phyloP scores from a whole-genome alignment of 2,888 invertebrate species.

The Acronicta leporina region DNA sequence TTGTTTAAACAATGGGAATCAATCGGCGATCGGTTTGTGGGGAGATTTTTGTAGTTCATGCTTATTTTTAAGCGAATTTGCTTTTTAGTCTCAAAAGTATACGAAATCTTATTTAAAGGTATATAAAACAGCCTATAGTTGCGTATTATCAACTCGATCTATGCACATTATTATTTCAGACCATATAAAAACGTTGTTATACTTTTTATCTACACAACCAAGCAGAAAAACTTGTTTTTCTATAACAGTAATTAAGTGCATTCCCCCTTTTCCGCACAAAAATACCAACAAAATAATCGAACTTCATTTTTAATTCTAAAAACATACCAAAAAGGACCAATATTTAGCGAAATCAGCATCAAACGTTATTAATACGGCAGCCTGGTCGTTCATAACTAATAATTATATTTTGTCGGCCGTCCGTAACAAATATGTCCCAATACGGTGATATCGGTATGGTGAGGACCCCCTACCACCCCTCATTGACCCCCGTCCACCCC shows the following conservation, averaged over 20 bases:
- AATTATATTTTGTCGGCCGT: constrained; percentile 59
- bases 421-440: constrained; percentile 59
- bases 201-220: no score
- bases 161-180: no score
- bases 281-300: not conserved
- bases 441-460: constrained; percentile 56
- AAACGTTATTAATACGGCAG: constrained; percentile 48
- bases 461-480: constrained; percentile 29
- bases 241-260: no score
- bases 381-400: constrained; percentile 52
- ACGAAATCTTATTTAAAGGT: no score
- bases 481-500: constrained; percentile 25
- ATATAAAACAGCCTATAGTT: no score
- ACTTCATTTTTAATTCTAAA: constrained; percentile 5
- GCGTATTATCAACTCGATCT: no score
- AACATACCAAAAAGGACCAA: constrained; percentile 20
- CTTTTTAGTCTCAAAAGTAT: no score
- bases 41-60: constrained; percentile 36
- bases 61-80: constrained; percentile 10
- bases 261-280: no score
- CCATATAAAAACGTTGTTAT: no score
- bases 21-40: constrained; percentile 69
- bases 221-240: no score
- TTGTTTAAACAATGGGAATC: constrained; percentile 78
- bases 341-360: constrained; percentile 46